Base-by-base conservation (phyloP, 2,888 invertebrate genomes). In the Hypomecis atomaria region DNA sequence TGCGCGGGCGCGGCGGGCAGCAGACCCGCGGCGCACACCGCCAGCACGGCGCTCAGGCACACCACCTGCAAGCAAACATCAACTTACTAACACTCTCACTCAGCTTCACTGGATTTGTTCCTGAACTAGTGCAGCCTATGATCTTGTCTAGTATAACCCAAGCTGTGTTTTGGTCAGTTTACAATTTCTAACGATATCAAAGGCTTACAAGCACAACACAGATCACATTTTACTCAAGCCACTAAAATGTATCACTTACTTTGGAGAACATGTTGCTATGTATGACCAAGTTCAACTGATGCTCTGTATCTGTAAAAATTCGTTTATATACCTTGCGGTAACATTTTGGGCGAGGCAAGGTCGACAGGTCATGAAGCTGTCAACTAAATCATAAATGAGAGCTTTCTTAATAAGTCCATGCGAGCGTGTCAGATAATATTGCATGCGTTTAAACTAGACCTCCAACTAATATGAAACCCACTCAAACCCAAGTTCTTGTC, bases 221-320 rank as follows among this genome's bases (percentile, higher is more conserved):
- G 9, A 59, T 33, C 52, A 59, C 52, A 38, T 5, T 11, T 10
- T 52, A 58, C 44, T 48, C 37, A 40, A 50, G 42, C 43, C 52
- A 40, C 42, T 52, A 8, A 1, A 23, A n/a, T 23, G 23, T 40
- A 3, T 43, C 65, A 85, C 88, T 88, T 79, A 90, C 90, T 88
- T 88, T 88, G 66, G 83, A 83, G 85, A 85, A 88, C 90, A 90
- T 89, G 67, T 85, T 87, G 79, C 70, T 79, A 72, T 77, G 75
- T 74, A 73, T 78, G 70, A 73, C 69, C 74, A 66, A 72, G 70
- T 72, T 73, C 81, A 78, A 90, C 87, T 90, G 88, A 87, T 86
- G 78, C 76, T 79, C 69, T 75, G 59, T 72, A 73, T 72, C 69
- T 75, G 71, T 72, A 72, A 75, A 75, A 68, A 70, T 74, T 71